Base-by-base conservation (phyloP, 2,113 vertebrate species). In the Chunga burmeisteri region DNA sequence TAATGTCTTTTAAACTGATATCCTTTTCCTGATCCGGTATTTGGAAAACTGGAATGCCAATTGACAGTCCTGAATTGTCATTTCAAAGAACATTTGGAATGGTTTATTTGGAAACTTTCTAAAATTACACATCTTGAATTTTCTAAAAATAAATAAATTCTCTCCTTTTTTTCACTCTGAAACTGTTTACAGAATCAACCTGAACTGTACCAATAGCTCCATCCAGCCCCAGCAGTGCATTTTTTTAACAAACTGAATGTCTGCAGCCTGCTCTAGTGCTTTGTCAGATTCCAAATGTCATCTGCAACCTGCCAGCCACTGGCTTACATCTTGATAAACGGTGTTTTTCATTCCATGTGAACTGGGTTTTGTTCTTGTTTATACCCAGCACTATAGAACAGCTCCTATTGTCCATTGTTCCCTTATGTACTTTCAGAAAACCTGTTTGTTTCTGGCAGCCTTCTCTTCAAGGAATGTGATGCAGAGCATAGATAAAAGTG, bases 401-500 rank as follows among this genome's bases (percentile, higher is more conserved):
- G n/a, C n/a, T 93, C 46, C 90, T 92, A 94, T 96, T 97, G 82
- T 97, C 56, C 63, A 91, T 96, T 97, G 93, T 94, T 97, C 71
- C 47, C 55, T 46, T 73, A 83, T 21, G 81, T 84, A 81, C 74
- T 94, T 95, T 94, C 82, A 90, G 75, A 93, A 96, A 96, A 80
- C 22, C 52, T 50, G 16, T 96, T 96, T 91, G 81, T 88, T 90
- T 94, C 93, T 90, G 87, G 68, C 74, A 92, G 59, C 52, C 59
- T 92, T 49, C 49, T 95, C 78, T 95, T 91, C 11, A 14, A 94
- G 91, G 95, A 86, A 87, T 93, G 81, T 92, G 81, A 86, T 95
- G 81, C 66, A 73, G 49, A 93, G 32, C 50, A 68, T 66, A 93
- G 90, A 97, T 95, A 88, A 91, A 85, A 92, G n/a, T 7, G 0